Base-by-base conservation (phyloP, 2,113 vertebrate species). In the Camelus dromedarius region DNA sequence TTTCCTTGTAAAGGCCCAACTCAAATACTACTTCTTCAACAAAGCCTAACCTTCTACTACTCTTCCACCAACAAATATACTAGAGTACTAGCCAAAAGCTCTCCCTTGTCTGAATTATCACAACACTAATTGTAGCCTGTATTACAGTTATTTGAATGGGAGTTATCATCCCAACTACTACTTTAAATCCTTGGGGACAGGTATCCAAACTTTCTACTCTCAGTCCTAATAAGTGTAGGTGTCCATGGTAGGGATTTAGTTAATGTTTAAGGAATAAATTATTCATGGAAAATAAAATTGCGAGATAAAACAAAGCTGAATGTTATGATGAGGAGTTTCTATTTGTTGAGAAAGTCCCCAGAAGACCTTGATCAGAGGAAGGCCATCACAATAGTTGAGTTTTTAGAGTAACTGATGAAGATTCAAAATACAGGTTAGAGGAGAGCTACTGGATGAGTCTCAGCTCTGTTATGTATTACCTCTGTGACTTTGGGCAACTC, bases 301-400 rank as follows among this genome's bases (percentile, higher is more conserved):
- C 83, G 75, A 81, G 30, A 12, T 72, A 93, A 94, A 96, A 77
- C n/a, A 54, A 73, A 24, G 54, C 4, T 92, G 46, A 89, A 67
- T 67, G 28, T 80, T 22, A 52, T 70, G 24, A 35, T 6, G 22
- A 92, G 52, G 72, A 48, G 8, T 89, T 89, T 85, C 50, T 84
- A 22, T 48, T 85, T 64, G 35, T 90, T 92, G 15, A 92, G n/a
- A 81, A 89, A 76, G 15, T 8, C 18, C 75, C 50, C 38, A n/a
- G n/a, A 62, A 56, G 35, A 88, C 70, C 85, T 92, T 92, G 67
- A 38, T 80, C 22, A 94, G 8, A 84, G 50, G 22, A 91, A 67
- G 9, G 4, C 5, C 38, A 89, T 48, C 24, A 80, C 46, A 67
- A 91, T 77, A 80, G 18, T 69, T 89, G 16, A 79, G 2, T 66